phyloP scores from a whole-genome alignment of 2,888 invertebrate genomes.

The Tridacna gigas region DNA sequence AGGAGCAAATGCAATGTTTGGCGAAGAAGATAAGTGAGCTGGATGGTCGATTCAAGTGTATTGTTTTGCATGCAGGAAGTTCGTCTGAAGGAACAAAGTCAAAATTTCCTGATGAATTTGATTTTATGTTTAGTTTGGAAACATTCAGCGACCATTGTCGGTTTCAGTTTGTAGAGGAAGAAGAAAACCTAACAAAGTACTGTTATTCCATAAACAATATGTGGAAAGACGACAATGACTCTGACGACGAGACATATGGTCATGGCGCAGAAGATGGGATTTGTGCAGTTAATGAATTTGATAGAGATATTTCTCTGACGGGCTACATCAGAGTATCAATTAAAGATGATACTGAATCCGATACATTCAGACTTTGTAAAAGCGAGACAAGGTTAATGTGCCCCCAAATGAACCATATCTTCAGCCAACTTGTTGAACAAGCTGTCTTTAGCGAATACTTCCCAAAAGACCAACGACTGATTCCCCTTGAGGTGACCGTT shows the following conservation, averaged over 20 bases:
- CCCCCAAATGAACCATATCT: neutral
- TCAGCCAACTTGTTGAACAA: neutral
- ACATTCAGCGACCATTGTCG: conserved; percentile 38
- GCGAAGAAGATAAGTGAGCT: conserved; percentile 29
- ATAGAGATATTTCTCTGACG: conserved; percentile 15
- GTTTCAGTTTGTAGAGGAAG: conserved; percentile 29
- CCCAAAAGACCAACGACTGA: conserved; percentile 39
- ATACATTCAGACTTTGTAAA: conserved; percentile 23
- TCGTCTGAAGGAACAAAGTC: conserved; percentile 59
- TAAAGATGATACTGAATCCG: conserved; percentile 16
- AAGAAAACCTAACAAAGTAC: neutral
- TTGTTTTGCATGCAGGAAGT: conserved; percentile 53
- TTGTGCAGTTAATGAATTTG: neutral
- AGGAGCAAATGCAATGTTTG: conserved; percentile 34
- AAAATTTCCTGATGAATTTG: conserved; percentile 55
- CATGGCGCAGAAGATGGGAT: neutral
- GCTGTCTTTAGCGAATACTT: conserved; percentile 42
- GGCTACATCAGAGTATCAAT: conserved; percentile 45
- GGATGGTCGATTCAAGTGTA: conserved; percentile 45
- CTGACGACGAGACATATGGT: neutral
- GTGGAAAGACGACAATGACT: neutral
- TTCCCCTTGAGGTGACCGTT: conserved; percentile 45
- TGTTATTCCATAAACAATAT: neutral
- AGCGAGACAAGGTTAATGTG: neutral
- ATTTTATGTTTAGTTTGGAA: conserved; percentile 58